A percentile compares a stretch with the other conserved stretches of the same genome.
Evolutionary conservation across 2,888 invertebrate genomes (phyloP).

Genomic region (Cephus runcator): DNA sequence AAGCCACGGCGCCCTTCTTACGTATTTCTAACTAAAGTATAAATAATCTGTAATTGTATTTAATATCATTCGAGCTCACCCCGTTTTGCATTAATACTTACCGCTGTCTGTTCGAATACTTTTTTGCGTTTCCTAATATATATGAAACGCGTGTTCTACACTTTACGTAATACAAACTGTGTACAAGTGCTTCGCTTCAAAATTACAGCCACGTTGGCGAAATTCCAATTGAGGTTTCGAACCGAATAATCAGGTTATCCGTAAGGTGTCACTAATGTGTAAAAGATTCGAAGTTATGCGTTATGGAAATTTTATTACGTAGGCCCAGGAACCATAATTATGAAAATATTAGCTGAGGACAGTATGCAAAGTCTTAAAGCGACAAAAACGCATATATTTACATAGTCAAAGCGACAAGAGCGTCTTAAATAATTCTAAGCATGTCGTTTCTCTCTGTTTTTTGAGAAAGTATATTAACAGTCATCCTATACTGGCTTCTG

Average conservation of each 20-base stretch:
- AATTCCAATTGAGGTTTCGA: not conserved
- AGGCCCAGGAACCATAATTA: not conserved
- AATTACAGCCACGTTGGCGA: not conserved
- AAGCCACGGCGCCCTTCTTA: constrained; percentile 75
- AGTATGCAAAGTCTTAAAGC: not conserved
- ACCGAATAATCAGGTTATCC: not conserved
- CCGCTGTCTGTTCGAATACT: not conserved
- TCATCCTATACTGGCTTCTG: not conserved
- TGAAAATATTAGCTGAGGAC: not conserved
- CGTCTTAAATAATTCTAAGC: not conserved
- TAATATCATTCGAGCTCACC: not conserved
- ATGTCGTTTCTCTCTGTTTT: not conserved
- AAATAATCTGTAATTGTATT: not conserved
- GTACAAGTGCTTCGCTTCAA: not conserved
- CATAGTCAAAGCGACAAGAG: not conserved
- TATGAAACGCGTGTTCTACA: not conserved
- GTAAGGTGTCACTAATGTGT: not conserved
- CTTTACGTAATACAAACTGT: not conserved
- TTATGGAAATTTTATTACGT: not conserved
- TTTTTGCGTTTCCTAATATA: not conserved
- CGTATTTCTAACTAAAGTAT: not conserved
- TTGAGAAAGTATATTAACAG: not conserved
- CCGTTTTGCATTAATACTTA: not conserved
- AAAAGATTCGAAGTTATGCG: not conserved
- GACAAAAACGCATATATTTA: not conserved